phyloP scores from a whole-genome alignment of 2,888 invertebrate genomes.

The Chalcis sispes region DNA sequence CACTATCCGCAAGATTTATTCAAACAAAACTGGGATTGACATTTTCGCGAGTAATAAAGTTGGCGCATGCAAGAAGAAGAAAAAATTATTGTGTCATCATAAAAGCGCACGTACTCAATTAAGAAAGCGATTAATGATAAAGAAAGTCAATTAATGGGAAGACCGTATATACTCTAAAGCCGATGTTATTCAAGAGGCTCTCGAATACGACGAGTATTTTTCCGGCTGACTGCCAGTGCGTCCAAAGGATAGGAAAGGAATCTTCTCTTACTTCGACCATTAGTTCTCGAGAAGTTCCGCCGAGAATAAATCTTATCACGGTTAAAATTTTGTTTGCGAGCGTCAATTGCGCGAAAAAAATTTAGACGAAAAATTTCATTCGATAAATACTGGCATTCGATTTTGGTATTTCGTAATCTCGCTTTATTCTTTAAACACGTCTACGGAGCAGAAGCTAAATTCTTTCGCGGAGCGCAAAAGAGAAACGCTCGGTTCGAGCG shows the following conservation, averaged over 20 bases:
- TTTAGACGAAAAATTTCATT: too few relatives aligned
- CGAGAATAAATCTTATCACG: too few relatives aligned
- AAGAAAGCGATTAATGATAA: slow-evolving; percentile 33
- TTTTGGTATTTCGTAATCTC: too few relatives aligned
- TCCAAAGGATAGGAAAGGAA: background rate
- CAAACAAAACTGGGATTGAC: too few relatives aligned
- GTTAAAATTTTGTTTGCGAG: background rate
- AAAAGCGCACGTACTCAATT: slow-evolving; percentile 17
- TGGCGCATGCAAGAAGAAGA: background rate
- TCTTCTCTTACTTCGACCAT: slow-evolving; percentile 23
- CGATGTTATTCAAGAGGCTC: slow-evolving; percentile 36
- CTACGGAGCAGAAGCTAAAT: too few relatives aligned
- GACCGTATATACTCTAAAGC: background rate
- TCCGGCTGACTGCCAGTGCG: slow-evolving; percentile 18
- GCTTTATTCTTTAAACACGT: too few relatives aligned
- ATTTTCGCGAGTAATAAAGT: too few relatives aligned
- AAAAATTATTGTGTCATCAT: too few relatives aligned
- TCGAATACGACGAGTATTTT: slow-evolving; percentile 36
- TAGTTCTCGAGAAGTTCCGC: background rate
- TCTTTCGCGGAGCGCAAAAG: too few relatives aligned
- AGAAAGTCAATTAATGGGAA: slow-evolving; percentile 36
- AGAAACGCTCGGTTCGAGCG: too few relatives aligned
- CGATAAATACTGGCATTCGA: too few relatives aligned
- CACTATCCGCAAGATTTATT: too few relatives aligned
- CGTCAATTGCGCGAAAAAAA: background rate